Conservation (phyloP, 1,140 invertebrate species). For the Melipona quadrifasciata region DNA sequence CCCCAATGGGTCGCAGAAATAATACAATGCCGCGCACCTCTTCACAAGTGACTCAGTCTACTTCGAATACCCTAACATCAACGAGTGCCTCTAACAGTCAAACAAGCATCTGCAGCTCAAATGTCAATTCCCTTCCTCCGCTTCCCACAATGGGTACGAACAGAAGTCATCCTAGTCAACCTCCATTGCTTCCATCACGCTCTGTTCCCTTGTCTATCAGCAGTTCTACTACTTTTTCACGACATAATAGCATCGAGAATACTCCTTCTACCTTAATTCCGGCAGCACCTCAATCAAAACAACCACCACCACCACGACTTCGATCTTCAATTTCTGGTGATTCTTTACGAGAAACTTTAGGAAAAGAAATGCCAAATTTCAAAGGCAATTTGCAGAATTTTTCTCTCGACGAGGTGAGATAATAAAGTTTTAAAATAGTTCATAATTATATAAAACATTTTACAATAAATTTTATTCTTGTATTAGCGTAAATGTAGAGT, state of each 20-base stretch:
- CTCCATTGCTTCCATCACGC: slow-evolving; percentile 68
- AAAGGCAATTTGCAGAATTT: slow-evolving; percentile 79
- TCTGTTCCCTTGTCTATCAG: slow-evolving; percentile 59
- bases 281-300: slow-evolving; percentile 64
- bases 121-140: slow-evolving; percentile 63
- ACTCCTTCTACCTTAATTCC: slow-evolving; percentile 58
- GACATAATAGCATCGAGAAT: slow-evolving; percentile 68
- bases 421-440: background rate
- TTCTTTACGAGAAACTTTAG: slow-evolving; percentile 76
- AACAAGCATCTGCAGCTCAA: slow-evolving; percentile 70
- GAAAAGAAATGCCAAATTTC: slow-evolving; percentile 81
- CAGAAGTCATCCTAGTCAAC: slow-evolving; percentile 75
- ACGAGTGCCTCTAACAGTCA: slow-evolving; percentile 69
- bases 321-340: slow-evolving; percentile 74
- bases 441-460: slow-evolving; percentile 10
- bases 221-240: slow-evolving; percentile 54
- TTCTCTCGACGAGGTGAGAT: slow-evolving; percentile 78
- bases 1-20: slow-evolving; percentile 72
- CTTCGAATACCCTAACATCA: slow-evolving; percentile 70
- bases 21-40: slow-evolving; percentile 68
- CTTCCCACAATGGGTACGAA: slow-evolving; percentile 64
- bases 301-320: slow-evolving; percentile 73
- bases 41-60: slow-evolving; percentile 68
- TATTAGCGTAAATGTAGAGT: background rate
- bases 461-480: slow-evolving; percentile 6